phyloP scores from a whole-genome alignment of 2,888 invertebrate species.

The Allolobophora icterica region DNA sequence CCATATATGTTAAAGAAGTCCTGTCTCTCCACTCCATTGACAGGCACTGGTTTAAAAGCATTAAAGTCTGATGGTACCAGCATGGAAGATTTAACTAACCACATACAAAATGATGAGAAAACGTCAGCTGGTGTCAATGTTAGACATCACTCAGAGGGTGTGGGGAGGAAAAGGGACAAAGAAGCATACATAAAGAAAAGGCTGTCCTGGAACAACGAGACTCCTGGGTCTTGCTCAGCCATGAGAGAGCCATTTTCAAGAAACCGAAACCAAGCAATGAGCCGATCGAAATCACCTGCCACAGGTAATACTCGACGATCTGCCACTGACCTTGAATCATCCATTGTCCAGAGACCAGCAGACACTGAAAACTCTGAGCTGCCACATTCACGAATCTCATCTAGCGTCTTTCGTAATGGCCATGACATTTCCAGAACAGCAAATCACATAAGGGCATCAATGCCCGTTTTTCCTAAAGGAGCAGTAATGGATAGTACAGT shows the following conservation, averaged over 20 bases:
- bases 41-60: neutral
- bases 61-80: neutral
- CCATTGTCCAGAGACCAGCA: neutral
- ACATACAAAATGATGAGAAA: neutral
- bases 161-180: neutral
- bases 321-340: neutral
- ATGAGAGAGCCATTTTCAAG: neutral
- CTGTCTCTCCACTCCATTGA: neutral
- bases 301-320: neutral
- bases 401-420: neutral
- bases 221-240: neutral
- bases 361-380: neutral
- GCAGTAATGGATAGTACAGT: neutral
- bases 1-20: neutral
- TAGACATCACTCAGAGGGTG: neutral
- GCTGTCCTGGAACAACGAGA: neutral
- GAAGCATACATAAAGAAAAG: neutral
- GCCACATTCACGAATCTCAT: neutral
- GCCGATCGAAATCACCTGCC: neutral
- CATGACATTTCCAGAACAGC: neutral
- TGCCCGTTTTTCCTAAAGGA: neutral
- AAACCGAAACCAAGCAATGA: neutral
- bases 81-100: constrained; percentile 12
- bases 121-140: neutral
- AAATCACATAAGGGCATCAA: neutral